Base-by-base conservation (phyloP, 1,140 invertebrate genomes). In the Bombus superbus region DNA sequence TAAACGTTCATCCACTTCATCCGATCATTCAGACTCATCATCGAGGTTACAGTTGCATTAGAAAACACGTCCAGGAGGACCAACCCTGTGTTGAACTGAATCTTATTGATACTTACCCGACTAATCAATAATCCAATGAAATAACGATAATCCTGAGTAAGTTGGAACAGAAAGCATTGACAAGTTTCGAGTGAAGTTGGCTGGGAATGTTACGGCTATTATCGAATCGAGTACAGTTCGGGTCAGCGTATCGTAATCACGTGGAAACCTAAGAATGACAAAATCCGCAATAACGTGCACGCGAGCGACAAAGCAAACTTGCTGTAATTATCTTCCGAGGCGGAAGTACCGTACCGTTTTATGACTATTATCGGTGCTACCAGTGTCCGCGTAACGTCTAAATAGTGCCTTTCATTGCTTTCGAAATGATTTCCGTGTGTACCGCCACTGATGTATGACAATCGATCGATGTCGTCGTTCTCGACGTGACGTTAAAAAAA, bases 391-490 rank as follows among this genome's bases (percentile, higher is more conserved):
- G 35, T 75, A 86, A 88, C 40, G 42, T 74, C 59, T 75, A 85
- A 86, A 89, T 91, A 90, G 88, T 89, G 90, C 88, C 86, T 91
- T 92, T 86, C 76, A 88, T 91, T 91, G 86, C 83, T 92, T 92
- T 91, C 35, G 25, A 85, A 86, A 79, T 77, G 72, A 86, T 88
- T 81, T 85, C 68, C 47, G 80, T 40, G 57, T 73, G 59, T 44
- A 42, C n/a, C 44, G 72, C 62, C 64, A 81, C n/a, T 32, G 76
- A 59, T 38, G 68, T 80, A 85, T 72, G 78, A 81, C 76, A 78
- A 87, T 53, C 72, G 76, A 82, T 88, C 86, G 86, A 88, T 79
- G 83, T 68, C 83, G 82, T 59, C 15, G 74, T 77, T 83, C 81
- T 32, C 42, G 81, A 77, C 35, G 47, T 42, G 22, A 77, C 32